Percentiles rank a stretch among this genome's conserved stretches.
Evolutionary conservation across 1,140 invertebrate genomes (phyloP).

Genomic region (Coenobita brevimanus): DNA sequence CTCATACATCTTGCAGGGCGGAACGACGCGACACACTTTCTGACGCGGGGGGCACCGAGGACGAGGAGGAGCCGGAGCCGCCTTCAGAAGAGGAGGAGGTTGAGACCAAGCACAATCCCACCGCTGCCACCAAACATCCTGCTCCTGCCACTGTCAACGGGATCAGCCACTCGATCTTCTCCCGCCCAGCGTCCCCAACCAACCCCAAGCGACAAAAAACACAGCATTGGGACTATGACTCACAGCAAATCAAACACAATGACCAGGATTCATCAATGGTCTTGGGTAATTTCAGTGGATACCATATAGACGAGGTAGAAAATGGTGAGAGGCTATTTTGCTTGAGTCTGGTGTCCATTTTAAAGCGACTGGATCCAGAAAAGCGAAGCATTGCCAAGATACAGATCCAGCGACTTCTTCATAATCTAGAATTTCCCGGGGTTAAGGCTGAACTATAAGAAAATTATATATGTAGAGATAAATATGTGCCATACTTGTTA

Average conservation of each 20-base stretch:
- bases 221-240: background rate
- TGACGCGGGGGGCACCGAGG: constrained; percentile 34
- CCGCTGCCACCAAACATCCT: background rate
- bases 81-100: constrained; percentile 30
- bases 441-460: constrained; percentile 1
- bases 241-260: background rate
- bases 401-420: constrained; percentile 39
- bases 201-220: constrained; percentile 8
- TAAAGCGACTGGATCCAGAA: constrained; percentile 29
- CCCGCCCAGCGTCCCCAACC: background rate
- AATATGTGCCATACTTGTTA: no score
- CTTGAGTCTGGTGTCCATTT: constrained; percentile 21
- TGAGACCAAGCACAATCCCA: constrained; percentile 20
- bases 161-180: background rate
- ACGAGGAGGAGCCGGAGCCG: constrained; percentile 28
- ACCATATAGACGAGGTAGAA: background rate
- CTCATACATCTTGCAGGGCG: constrained; percentile 7
- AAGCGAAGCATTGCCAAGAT: constrained; percentile 51
- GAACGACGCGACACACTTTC: constrained; percentile 18
- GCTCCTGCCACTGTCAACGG: background rate
- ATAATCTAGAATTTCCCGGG: constrained; percentile 26
- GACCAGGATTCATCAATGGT: constrained; percentile 5
- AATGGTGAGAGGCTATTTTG: constrained; percentile 46
- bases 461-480: background rate
- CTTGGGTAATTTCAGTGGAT: background rate